Evolutionary conservation across 2,113 vertebrate genomes (phyloP).

Genomic region (Uria aalge): DNA sequence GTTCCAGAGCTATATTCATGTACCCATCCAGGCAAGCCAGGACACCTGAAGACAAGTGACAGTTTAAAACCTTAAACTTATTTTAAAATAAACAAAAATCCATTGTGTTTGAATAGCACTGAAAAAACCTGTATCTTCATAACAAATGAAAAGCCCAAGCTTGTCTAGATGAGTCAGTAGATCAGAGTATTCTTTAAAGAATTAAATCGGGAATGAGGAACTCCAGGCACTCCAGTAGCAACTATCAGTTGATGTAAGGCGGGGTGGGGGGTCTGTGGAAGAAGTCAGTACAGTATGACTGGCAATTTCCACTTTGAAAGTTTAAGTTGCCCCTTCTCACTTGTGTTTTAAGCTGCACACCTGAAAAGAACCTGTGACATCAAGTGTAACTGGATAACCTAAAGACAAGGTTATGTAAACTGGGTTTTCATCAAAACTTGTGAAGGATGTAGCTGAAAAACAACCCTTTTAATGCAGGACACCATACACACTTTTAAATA

Average conservation of each 20-base stretch:
- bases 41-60: conserved; percentile 80
- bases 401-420: background rate
- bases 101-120: background rate
- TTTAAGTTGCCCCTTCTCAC: background rate
- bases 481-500: background rate
- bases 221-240: background rate
- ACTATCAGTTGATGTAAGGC: background rate
- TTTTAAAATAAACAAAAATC: background rate
- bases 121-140: background rate
- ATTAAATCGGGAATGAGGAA: background rate
- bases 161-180: background rate
- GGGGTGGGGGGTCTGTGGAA: too few species aligned
- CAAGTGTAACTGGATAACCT: background rate
- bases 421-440: background rate
- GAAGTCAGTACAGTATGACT: background rate
- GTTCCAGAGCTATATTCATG: conserved; percentile 99
- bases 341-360: background rate
- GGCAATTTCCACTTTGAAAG: background rate
- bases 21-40: conserved; percentile 97
- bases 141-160: background rate
- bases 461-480: background rate
- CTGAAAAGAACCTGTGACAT: background rate
- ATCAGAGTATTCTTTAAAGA: background rate
- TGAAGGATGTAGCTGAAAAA: background rate
- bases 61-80: background rate